Evolutionary conservation across 2,888 invertebrate genomes (phyloP).

Genomic region (Thecocarcelia acutangulata): DNA sequence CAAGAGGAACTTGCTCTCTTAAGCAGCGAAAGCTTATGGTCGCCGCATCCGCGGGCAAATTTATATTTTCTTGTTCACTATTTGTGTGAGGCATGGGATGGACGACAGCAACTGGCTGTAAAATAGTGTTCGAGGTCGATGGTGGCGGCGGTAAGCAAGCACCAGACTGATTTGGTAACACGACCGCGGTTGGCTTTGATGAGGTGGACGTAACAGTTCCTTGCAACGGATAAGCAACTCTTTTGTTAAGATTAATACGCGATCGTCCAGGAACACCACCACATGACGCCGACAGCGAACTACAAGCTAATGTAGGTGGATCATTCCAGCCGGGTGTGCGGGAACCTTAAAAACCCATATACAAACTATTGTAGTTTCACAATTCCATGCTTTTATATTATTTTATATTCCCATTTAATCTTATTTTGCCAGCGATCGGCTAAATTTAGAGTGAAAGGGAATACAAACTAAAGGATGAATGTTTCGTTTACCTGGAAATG

Average conservation of each 20-base stretch:
- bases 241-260: constrained; percentile 79
- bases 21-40: constrained; percentile 69
- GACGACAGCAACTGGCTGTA: constrained; percentile 75
- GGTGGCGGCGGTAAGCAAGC: constrained; percentile 69
- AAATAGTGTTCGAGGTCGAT: constrained; percentile 57
- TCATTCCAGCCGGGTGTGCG: constrained; percentile 81
- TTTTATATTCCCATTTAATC: not conserved
- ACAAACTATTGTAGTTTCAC: constrained; percentile 5
- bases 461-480: constrained; percentile 10
- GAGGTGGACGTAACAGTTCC: constrained; percentile 66
- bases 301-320: constrained; percentile 77
- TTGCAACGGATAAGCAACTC: constrained; percentile 79
- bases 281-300: constrained; percentile 67
- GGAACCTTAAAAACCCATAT: constrained; percentile 73
- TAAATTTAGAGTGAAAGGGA: not conserved
- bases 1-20: constrained; percentile 71
- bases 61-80: constrained; percentile 58
- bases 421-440: not conserved
- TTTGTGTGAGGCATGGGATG: constrained; percentile 73
- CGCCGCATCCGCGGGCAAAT: constrained; percentile 70
- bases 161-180: constrained; percentile 73
- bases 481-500: constrained; percentile 71
- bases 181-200: constrained; percentile 76
- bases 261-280: constrained; percentile 73
- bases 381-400: not conserved